Evolutionary conservation across 1,140 invertebrate species (phyloP).

Genomic region (Pseudomyrmex dendroicus): DNA sequence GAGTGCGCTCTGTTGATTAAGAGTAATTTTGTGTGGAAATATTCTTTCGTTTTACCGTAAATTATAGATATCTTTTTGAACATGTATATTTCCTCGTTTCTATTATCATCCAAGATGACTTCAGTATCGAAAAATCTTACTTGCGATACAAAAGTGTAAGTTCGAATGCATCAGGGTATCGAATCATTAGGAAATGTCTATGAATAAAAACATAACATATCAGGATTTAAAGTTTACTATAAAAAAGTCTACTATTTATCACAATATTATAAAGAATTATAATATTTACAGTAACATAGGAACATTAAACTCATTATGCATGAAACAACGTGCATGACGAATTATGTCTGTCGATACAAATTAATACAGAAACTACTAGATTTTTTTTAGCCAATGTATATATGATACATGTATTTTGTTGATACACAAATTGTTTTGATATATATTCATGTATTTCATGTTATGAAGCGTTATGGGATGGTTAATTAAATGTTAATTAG

Average conservation of each 20-base stretch:
- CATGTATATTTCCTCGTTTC: too few relatives aligned
- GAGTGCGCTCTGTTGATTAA: too few relatives aligned
- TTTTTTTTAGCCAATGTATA: conserved; percentile 11
- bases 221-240: neutral
- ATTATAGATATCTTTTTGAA: too few relatives aligned
- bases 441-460: conserved; percentile 4
- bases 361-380: neutral
- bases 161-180: conserved; percentile 13
- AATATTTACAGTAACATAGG: neutral
- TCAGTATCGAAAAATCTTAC: too few relatives aligned
- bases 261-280: neutral
- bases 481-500: conserved; percentile 43
- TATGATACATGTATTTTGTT: too few relatives aligned
- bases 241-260: neutral
- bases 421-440: neutral
- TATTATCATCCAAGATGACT: too few relatives aligned
- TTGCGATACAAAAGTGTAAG: neutral
- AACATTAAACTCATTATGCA: conserved; percentile 16
- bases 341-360: neutral
- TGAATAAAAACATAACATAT: neutral
- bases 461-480: neutral
- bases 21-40: too few relatives aligned
- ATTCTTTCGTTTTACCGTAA: too few relatives aligned
- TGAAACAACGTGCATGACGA: neutral
- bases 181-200: conserved; percentile 20